Conservation (phyloP, 2,888 invertebrate species). For the Antheraea assamensis region DNA sequence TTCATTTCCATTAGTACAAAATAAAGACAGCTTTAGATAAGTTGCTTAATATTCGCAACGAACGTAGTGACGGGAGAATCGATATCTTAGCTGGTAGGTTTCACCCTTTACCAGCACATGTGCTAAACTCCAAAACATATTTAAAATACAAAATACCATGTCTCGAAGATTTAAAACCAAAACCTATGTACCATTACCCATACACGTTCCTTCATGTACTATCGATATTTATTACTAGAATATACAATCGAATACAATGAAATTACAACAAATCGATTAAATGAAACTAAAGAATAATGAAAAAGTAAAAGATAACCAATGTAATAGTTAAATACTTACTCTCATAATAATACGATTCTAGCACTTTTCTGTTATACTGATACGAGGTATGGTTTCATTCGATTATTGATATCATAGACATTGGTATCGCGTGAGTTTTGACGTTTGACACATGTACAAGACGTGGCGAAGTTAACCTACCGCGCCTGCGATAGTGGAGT, state of each 20-base stretch:
- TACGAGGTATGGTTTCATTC: background rate
- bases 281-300: background rate
- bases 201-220: background rate
- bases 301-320: too few species aligned
- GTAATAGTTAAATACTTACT: too few species aligned
- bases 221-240: background rate
- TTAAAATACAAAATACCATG: slow-evolving; percentile 12
- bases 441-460: slow-evolving; percentile 46
- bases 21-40: slow-evolving; percentile 32
- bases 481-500: slow-evolving; percentile 76
- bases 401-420: slow-evolving; percentile 14
- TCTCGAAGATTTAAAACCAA: background rate
- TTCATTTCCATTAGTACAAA: slow-evolving; percentile 42
- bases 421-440: slow-evolving; percentile 33
- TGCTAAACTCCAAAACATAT: slow-evolving; percentile 58
- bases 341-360: too few species aligned
- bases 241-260: background rate
- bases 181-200: too few species aligned
- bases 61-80: slow-evolving; percentile 50
- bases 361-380: background rate
- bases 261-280: background rate
- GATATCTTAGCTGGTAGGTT: slow-evolving; percentile 45
- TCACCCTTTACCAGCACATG: slow-evolving; percentile 46
- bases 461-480: slow-evolving; percentile 50
- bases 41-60: slow-evolving; percentile 41